Base-by-base conservation (phyloP, 2,113 vertebrate genomes). In the Nematolebias whitei region DNA sequence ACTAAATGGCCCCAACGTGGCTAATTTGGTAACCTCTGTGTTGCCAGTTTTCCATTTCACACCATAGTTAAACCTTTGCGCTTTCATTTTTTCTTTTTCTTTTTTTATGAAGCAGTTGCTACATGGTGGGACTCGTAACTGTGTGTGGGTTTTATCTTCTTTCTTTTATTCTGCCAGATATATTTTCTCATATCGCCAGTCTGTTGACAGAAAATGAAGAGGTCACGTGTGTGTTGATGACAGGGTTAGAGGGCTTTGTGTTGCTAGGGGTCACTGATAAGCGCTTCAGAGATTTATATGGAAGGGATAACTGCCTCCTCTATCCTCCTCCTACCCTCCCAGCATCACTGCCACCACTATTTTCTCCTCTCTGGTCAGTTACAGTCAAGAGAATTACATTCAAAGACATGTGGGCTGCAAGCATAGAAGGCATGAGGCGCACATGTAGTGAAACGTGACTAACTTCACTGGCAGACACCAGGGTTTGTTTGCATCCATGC, bases 251-350 rank as follows among this genome's bases (percentile, higher is more conserved):
- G 82, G 74, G 67, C 58, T 20, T 18, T 8, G 43, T 72, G 68
- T 53, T 67, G 70, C 61, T 71, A 68, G 80, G 76, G 88, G 85
- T 88, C 86, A 85, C 83, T 85, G 89, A 90, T 90, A 86, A 89
- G 79, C 74, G 60, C 79, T 53, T 82, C 72, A 83, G 63, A 85
- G 74, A 83, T 69, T 79, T 68, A 61, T 44, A 79, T 76, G 5
- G 12, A 76, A 78, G 68, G 69, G 84, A 68, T 71, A 72, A 72
- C 69, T 48, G 26, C 54, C 57, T 68, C 44, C 54, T 41, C 22
- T 51, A 69, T 32, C 52, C 39, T 18, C 49, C 12, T 49, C 39
- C 16, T 16, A 7, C 38, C 49, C 8, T 38, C 50, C 52, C 52
- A 51, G 61, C 52, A 23, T 35, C 32, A 35, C 32, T 35, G 32